Base-by-base conservation (phyloP, 2,888 invertebrate species). In the Lasioglossum calceatum region DNA sequence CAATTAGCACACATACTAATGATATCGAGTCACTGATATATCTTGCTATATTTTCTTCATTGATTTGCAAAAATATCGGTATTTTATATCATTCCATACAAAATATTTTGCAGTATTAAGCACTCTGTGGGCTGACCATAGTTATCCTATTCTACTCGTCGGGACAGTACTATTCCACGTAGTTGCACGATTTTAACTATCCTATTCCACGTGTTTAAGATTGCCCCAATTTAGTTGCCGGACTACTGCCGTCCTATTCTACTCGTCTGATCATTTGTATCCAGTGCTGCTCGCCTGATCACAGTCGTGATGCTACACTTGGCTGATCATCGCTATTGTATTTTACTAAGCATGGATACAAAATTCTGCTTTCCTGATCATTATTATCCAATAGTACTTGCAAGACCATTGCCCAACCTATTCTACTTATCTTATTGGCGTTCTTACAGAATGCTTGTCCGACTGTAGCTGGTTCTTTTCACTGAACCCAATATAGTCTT, bases 1-100 rank as follows among this genome's bases (percentile, higher is more conserved):
- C 83, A 39, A 58, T 73, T 71, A 76, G 5, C 54, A 39, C 76
- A 76, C 61, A n/a, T 16, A 44, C 42, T 54, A 27, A 7, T 36
- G 19, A 44, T 14, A 71, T 14, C 0, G 16, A 58, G n/a, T 12
- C 10, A 58, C 4, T n/a, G 12, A n/a, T 4, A 58, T n/a, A 58
- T 58, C n/a, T 58, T 12, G 58, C 8, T n/a, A n/a, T 0, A 58
- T 58, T 58, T 12, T 58, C 58, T n/a, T n/a, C 58, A n/a, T 27
- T 58, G 23, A 1, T n/a, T n/a, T n/a, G 23, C 10, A n/a, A n/a
- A 54, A 23, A n/a, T 10, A 23, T 54, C 50, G 0, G 23, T 23
- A 54, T 54, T 54, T 23, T 10, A 54, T 50, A 54, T 8, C 0
- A 54, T 54, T 54, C 3, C 23, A 3, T 23, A 8, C 23, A 54